These are phyloP conservation scores for Drosophila paracracens DNA, from an alignment of 2,888 invertebrate species.

Conservation along the genomic window DNA sequence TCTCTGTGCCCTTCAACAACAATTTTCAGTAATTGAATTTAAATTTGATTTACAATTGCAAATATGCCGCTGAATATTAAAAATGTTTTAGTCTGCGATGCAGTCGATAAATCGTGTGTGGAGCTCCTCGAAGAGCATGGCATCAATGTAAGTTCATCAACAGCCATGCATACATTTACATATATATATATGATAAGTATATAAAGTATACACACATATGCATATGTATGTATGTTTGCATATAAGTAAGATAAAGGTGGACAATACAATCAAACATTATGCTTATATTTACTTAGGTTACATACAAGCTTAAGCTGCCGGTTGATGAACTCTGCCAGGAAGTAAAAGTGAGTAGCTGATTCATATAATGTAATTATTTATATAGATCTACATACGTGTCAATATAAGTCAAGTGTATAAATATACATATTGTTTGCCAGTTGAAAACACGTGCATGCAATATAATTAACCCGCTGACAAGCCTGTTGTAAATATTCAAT, in stretches of 20 bases:
- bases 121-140: slow-evolving; percentile 91
- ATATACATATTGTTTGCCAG: slow-evolving; percentile 1
- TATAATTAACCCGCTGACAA: slow-evolving; percentile 28
- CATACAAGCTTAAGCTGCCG: slow-evolving; percentile 91
- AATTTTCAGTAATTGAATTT: slow-evolving; percentile 13
- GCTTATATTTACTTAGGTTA: slow-evolving; percentile 71
- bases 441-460: slow-evolving; percentile 17
- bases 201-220: neutral
- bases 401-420: neutral
- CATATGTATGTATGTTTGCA: slow-evolving; percentile 8
- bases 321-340: slow-evolving; percentile 92
- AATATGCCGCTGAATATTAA: slow-evolving; percentile 88
- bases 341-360: slow-evolving; percentile 90
- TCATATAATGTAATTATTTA: slow-evolving; percentile 7
- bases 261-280: slow-evolving; percentile 6
- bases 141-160: slow-evolving; percentile 88
- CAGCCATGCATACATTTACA: neutral
- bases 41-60: slow-evolving; percentile 4
- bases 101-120: slow-evolving; percentile 94
- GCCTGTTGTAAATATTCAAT: slow-evolving; percentile 5
- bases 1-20: slow-evolving; percentile 1
- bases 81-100: slow-evolving; percentile 96
- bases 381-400: too few relatives aligned
- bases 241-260: neutral
- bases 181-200: neutral